Evolutionary conservation across 2,797 vertebrate species (phyloP).

Genomic region (Crax fasciolata): DNA sequence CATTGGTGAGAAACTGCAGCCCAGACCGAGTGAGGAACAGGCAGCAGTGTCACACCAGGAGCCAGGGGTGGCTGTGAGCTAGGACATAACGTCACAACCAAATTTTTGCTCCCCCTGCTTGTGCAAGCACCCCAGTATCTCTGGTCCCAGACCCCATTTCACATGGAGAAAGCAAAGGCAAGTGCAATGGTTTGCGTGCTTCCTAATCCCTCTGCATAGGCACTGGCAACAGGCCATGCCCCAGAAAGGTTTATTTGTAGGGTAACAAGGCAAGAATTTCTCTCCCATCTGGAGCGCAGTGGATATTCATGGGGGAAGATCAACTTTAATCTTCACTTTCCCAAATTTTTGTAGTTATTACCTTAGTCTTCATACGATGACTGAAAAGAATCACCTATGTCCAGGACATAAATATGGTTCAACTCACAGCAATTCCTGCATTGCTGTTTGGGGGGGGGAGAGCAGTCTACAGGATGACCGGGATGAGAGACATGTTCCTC

Average conservation of each 20-base stretch:
- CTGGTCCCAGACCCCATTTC: not conserved
- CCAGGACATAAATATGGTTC: not conserved
- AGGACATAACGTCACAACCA: not conserved
- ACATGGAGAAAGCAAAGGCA: not conserved
- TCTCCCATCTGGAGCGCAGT: not conserved
- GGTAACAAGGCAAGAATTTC: not conserved
- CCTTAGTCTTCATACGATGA: not conserved
- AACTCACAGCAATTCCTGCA: not conserved
- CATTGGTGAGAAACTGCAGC: not conserved
- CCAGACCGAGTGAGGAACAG: not conserved
- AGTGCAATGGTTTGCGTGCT: not conserved
- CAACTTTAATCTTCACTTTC: not conserved
- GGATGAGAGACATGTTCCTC: not conserved
- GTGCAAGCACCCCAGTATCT: not conserved
- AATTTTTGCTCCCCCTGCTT: not conserved
- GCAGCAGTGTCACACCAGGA: not conserved
- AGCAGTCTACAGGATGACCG: not conserved
- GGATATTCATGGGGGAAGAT: not conserved
- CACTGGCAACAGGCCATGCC: not conserved
- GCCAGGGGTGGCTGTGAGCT: not conserved
- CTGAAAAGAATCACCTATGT: not conserved
- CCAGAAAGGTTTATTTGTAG: not conserved
- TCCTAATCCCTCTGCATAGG: not conserved
- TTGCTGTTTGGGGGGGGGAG: not conserved
- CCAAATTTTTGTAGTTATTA: not conserved